Conservation (phyloP, 2,888 invertebrate genomes). For the Sphaerophoria taeniata region DNA sequence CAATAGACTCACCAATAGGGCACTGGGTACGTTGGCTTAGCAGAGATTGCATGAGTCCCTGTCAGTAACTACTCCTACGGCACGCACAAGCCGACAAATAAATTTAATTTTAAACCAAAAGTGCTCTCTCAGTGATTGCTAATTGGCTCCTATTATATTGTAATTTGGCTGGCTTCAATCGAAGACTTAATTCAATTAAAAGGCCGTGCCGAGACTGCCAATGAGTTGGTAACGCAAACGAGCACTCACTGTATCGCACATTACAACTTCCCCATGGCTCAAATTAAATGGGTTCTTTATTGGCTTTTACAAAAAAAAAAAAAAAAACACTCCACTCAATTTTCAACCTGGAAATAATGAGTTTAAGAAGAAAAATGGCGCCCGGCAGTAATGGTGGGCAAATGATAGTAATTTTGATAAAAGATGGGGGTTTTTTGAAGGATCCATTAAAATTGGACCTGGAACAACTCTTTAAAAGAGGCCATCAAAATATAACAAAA, state of each 20-base stretch:
- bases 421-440: no score
- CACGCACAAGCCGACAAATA: constrained; percentile 45
- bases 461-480: no score
- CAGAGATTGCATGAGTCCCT: not conserved
- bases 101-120: constrained; percentile 74
- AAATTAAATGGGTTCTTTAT: not conserved
- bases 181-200: constrained; percentile 74
- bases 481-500: no score
- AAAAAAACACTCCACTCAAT: constrained; percentile 43
- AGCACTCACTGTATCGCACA: constrained; percentile 6
- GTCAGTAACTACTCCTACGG: no score
- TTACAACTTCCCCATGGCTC: not conserved
- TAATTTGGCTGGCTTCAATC: constrained; percentile 74
- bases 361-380: constrained; percentile 19
- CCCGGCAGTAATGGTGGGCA: not conserved
- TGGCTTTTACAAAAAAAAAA: not conserved
- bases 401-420: constrained; percentile 16
- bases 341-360: constrained; percentile 48
- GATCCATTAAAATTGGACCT: no score
- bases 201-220: constrained; percentile 66
- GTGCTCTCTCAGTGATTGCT: constrained; percentile 72
- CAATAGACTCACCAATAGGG: no score
- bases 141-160: constrained; percentile 74
- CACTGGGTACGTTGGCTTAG: constrained; percentile 8
- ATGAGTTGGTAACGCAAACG: not conserved